Percentiles rank a stretch among this genome's conserved stretches.
Conservation (phyloP, 2,888 invertebrate genomes). For the Noctuana brunneofusca region DNA sequence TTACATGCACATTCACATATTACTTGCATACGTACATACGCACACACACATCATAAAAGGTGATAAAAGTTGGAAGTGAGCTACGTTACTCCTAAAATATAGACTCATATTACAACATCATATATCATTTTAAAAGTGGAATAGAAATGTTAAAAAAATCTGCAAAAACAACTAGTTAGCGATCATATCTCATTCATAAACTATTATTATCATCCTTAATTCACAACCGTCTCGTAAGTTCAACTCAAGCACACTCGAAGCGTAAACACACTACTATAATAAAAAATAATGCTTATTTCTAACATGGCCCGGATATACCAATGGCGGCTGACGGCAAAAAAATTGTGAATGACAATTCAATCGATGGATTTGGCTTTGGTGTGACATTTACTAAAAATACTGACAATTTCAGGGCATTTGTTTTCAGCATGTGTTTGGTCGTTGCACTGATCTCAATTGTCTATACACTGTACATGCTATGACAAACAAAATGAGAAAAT, state of each 20-base stretch:
- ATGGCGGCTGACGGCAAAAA: not conserved
- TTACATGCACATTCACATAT: slow-evolving; percentile 3
- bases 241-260: slow-evolving; percentile 26
- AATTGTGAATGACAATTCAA: not conserved
- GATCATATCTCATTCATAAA: slow-evolving; percentile 21
- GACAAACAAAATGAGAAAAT: no score
- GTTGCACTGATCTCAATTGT: no score
- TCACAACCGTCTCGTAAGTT: slow-evolving; percentile 35
- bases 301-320: not conserved
- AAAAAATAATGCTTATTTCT: slow-evolving; percentile 14
- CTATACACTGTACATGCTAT: no score
- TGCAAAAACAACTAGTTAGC: slow-evolving; percentile 30
- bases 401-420: not conserved
- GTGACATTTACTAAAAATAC: not conserved
- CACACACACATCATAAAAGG: slow-evolving; percentile 13
- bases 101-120: slow-evolving; percentile 17
- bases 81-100: slow-evolving; percentile 15
- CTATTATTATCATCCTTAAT: slow-evolving; percentile 19
- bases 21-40: slow-evolving; percentile 1
- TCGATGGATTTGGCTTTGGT: slow-evolving; percentile 2
- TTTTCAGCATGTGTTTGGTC: not conserved
- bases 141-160: slow-evolving; percentile 22
- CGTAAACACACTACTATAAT: slow-evolving; percentile 17
- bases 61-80: slow-evolving; percentile 20
- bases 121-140: slow-evolving; percentile 24